A percentile compares a stretch with the other conserved stretches of the same genome.
Conservation (phyloP, 1,140 invertebrate species). For the Zophobas morio region DNA sequence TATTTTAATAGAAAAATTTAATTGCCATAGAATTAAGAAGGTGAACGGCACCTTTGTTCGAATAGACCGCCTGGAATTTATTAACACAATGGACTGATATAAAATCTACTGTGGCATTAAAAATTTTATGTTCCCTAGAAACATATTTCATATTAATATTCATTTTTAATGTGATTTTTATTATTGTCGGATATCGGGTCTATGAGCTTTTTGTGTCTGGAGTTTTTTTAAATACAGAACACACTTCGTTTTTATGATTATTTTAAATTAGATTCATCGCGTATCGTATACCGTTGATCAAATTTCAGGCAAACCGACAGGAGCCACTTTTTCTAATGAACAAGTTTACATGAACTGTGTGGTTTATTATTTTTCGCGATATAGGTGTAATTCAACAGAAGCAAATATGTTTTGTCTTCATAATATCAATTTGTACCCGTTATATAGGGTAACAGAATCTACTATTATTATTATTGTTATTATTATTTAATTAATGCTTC, state of each 20-base stretch:
- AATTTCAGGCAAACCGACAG: constrained; percentile 7
- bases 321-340: neutral
- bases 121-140: constrained; percentile 52
- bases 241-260: constrained; percentile 15
- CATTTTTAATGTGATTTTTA: constrained; percentile 49
- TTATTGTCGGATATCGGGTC: constrained; percentile 45
- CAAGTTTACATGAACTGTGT: no score
- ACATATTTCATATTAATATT: constrained; percentile 53
- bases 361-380: no score
- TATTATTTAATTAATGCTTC: constrained; percentile 16
- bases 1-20: constrained; percentile 55
- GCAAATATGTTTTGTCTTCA: constrained; percentile 16
- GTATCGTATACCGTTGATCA: neutral
- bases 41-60: constrained; percentile 52
- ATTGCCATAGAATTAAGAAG: constrained; percentile 52
- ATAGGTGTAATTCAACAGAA: constrained; percentile 3
- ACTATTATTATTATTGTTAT: neutral
- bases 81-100: constrained; percentile 54
- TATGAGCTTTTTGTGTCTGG: constrained; percentile 27
- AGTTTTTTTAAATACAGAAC: constrained; percentile 20
- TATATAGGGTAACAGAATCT: neutral
- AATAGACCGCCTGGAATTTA: constrained; percentile 47
- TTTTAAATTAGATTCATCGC: constrained; percentile 32
- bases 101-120: constrained; percentile 51
- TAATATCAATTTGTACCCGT: constrained; percentile 12